Percentiles rank a stretch among this genome's conserved stretches.
Conservation (phyloP, 2,113 vertebrate species). For the Cnemophilus loriae region DNA sequence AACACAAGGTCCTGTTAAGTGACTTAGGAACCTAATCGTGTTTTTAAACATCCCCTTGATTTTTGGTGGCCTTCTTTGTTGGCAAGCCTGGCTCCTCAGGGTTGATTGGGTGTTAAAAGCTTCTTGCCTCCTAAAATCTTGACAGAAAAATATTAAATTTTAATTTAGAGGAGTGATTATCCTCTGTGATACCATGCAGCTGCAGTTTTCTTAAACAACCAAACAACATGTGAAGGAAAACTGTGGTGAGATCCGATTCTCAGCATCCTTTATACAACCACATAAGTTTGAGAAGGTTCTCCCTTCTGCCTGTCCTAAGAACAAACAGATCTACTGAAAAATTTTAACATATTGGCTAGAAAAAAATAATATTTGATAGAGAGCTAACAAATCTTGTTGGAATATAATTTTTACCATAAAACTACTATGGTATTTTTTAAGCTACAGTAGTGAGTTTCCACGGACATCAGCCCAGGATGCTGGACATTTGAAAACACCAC, state of each 20-base stretch:
- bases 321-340: neutral
- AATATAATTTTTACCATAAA: neutral
- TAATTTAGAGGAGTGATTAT: neutral
- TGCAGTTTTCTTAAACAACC: neutral
- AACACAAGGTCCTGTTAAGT: neutral
- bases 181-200: neutral
- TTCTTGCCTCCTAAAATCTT: neutral
- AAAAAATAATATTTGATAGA: neutral
- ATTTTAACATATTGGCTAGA: neutral
- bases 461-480: neutral
- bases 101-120: neutral
- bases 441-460: neutral
- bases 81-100: neutral
- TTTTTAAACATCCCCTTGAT: neutral
- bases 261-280: neutral
- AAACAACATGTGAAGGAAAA: accelerated
- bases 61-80: neutral
- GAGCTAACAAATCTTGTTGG: neutral
- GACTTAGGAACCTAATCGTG: neutral
- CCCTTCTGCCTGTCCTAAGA: neutral
- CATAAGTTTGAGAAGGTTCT: neutral
- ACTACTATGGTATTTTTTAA: neutral
- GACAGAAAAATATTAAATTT: neutral
- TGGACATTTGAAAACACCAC: neutral
- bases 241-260: neutral